phyloP scores from a whole-genome alignment of 2,113 vertebrate species.

The Charadrius vociferus region DNA sequence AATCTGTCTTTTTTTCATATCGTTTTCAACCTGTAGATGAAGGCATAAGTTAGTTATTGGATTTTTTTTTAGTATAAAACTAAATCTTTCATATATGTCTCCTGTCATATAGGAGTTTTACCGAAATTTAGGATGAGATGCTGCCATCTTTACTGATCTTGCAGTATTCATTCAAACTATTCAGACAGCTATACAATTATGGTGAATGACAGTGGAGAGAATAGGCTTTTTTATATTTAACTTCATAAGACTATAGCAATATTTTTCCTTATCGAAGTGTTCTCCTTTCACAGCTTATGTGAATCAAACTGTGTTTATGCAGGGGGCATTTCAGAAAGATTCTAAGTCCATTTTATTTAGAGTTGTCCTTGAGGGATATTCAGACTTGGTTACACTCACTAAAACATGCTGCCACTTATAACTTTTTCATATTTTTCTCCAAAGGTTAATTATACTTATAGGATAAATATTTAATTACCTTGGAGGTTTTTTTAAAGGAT shows the following conservation, averaged over 20 bases:
- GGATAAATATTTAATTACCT: background rate
- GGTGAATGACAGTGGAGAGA: background rate
- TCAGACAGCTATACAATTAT: background rate
- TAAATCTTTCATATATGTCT: background rate
- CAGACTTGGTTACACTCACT: background rate
- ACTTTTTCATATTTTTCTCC: background rate
- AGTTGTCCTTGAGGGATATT: background rate
- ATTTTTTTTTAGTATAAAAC: background rate
- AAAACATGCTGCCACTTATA: background rate
- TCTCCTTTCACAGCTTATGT: background rate
- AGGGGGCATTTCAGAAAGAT: background rate
- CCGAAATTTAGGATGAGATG: background rate
- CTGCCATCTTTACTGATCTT: background rate
- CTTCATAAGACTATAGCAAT: background rate
- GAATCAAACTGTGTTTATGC: background rate
- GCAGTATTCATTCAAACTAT: background rate
- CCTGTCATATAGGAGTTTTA: background rate
- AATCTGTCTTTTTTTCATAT: background rate
- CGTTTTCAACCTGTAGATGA: background rate
- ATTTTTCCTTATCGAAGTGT: background rate
- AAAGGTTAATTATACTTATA: background rate
- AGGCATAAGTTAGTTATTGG: background rate
- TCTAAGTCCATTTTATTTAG: background rate
- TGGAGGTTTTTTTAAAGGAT: background rate
- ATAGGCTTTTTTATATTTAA: background rate